Evolutionary conservation across 2,888 invertebrate genomes (phyloP), one percentile per base, ranked within the genome.

Genomic region (Caenorhabditis plicata): DNA sequence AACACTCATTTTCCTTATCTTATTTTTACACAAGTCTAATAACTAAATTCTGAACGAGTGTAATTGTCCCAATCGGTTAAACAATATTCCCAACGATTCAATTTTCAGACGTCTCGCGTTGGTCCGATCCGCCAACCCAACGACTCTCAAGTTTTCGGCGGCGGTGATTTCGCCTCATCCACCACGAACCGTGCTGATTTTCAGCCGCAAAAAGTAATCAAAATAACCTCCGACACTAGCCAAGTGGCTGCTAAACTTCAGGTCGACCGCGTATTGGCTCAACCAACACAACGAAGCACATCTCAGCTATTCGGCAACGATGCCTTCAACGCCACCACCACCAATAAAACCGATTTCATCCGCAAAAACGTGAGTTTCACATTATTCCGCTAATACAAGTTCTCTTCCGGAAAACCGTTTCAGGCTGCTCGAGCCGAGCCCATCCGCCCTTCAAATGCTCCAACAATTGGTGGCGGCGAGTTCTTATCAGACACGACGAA

Each of bases 321-420:
- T 1, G 55, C 54, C n/a, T 67, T 67, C 13, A 54, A 63, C n/a
- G 63, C 50, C 22, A 55, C 50, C 3, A 67, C 63, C 5, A 67
- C 60, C 3, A 58, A 64, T 35, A 36, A 52, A 15, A 46, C 51
- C n/a, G 66, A 67, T 31, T 67, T 39, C 22, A 42, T 31, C 7
- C 20, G 19, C 3, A 67, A 66, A 56, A 46, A 46, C 22, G 66
- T 54, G 5, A 13, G 26, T 8, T 19, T 42, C n/a, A n/a, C n/a
- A n/a, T n/a, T n/a, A n/a, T n/a, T n/a, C n/a, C n/a, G n/a, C n/a
- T n/a, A n/a, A n/a, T n/a, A n/a, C n/a, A n/a, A n/a, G n/a, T 19
- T 36, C 5, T 15, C 4, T 9, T 27, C 7, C 7, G 36, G 19
- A 36, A 36, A n/a, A 19, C 8, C 4, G 17, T 31, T 22, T 31